Base-by-base conservation (phyloP, 1,140 invertebrate species). In the Antheraea pernyi region DNA sequence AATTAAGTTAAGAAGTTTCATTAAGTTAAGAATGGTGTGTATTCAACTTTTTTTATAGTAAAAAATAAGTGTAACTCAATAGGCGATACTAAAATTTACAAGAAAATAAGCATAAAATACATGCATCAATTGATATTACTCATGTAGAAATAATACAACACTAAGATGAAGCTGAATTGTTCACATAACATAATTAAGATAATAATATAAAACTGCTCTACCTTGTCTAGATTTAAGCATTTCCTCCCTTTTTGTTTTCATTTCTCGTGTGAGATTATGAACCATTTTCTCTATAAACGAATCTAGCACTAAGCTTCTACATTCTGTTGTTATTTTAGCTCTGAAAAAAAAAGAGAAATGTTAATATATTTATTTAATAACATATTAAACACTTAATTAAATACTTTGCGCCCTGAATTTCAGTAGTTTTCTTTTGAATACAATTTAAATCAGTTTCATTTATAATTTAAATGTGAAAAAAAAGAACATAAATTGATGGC, bases 271-370 rank as follows among this genome's bases (percentile, higher is more conserved):
- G n/a, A 94, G 83, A 71, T 93, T 95, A 48, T 94, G 92, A 7
- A 95, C 90, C 93, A 96, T 95, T 82, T 94, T 94, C 10, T 96
- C 95, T 66, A 95, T 94, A 70, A 95, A 94, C 68, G 93, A 93
- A 75, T 95, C 94, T 58, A 95, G 70, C 8, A 93, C 94, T 69
- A 94, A 81, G 19, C 94, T 94, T 67, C 83, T 92, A 72, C 89
- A 94, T 82, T 94, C 92, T 0, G 93, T 88, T 18, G 74, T 78
- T 68, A 95, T 93, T 22, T 71, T 68, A 19, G 91, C 59, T 68
- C 94, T 93, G 76, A 53, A 83, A 84, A 71, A 72, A 63, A 73
- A 66, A n/a, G 4, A 30, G 22, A 30, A 1, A 30, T 2, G 1
- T 30, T 30, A 30, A 30, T 2, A 30, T 30, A 30, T 4, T 30